Evolutionary conservation across 2,113 vertebrate genomes (phyloP).

Genomic region (Chamaetylas fuelleborni): DNA sequence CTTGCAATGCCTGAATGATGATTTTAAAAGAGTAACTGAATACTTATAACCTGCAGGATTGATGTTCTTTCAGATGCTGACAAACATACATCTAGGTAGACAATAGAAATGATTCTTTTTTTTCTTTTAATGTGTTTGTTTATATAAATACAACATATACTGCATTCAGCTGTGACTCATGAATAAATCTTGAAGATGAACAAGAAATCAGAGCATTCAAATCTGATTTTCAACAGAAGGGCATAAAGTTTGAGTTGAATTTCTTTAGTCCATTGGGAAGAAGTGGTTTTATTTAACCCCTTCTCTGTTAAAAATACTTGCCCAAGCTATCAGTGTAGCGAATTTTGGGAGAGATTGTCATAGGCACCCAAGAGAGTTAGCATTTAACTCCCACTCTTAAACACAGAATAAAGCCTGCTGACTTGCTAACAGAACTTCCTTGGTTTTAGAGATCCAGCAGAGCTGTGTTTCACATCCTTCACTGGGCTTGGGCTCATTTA

Average conservation of each 20-base stretch:
- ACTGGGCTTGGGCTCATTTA: neutral
- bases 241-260: neutral
- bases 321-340: neutral
- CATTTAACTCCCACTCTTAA: neutral
- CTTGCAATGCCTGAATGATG: conserved; percentile 62
- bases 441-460: neutral
- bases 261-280: neutral
- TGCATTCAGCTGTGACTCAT: conserved; percentile 65
- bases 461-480: neutral
- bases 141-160: conserved; percentile 56
- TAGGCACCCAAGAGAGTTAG: neutral
- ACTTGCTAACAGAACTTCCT: neutral
- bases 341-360: neutral
- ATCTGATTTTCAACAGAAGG: conserved; percentile 59
- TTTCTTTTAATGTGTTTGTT: conserved; percentile 25
- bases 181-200: conserved; percentile 67
- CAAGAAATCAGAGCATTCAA: conserved; percentile 55
- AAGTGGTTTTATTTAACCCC: neutral
- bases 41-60: conserved; percentile 25
- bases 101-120: conserved; percentile 47
- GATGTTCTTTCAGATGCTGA: conserved; percentile 48
- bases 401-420: neutral
- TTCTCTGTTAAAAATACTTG: neutral
- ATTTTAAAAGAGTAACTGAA: conserved; percentile 57
- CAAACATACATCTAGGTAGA: conserved; percentile 59